Percentiles rank a stretch among this genome's conserved stretches.
phyloP scores from a whole-genome alignment of 2,888 invertebrate species.

The Celastrina argiolus region DNA sequence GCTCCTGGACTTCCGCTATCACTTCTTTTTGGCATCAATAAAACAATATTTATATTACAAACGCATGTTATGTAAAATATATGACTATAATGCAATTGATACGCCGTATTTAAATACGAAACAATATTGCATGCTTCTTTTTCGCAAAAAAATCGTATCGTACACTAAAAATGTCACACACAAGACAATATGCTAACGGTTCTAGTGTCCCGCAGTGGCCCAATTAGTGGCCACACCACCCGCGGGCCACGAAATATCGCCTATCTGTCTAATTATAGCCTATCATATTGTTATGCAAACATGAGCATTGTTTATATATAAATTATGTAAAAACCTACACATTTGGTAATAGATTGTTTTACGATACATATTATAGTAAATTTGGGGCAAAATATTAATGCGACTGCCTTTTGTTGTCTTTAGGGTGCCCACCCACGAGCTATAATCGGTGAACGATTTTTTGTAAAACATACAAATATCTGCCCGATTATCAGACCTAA shows the following conservation, averaged over 20 bases:
- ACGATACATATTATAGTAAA: not conserved
- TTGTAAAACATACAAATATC: too few relatives aligned
- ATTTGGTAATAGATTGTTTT: not conserved
- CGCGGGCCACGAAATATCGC: not conserved
- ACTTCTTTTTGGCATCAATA: too few relatives aligned
- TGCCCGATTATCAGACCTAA: too few relatives aligned
- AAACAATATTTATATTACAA: too few relatives aligned
- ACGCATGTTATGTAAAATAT: too few relatives aligned
- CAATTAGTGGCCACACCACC: conserved; percentile 17
- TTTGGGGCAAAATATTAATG: not conserved
- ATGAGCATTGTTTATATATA: not conserved
- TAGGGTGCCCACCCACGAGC: too few relatives aligned
- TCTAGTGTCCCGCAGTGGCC: conserved; percentile 17
- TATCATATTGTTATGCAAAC: conserved; percentile 14
- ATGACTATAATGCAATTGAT: too few relatives aligned
- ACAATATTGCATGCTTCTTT: not conserved
- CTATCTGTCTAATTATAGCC: conserved; percentile 9
- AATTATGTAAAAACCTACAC: not conserved
- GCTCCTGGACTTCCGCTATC: too few relatives aligned
- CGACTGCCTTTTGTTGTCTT: not conserved
- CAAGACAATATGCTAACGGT: conserved; percentile 17
- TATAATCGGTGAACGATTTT: too few relatives aligned
- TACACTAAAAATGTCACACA: not conserved
- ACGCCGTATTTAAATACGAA: too few relatives aligned
- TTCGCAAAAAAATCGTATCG: not conserved